These are phyloP conservation scores for Porites divaricata DNA, from an alignment of 92 coral and sea anemone genomes.

Conservation along the genomic window DNA sequence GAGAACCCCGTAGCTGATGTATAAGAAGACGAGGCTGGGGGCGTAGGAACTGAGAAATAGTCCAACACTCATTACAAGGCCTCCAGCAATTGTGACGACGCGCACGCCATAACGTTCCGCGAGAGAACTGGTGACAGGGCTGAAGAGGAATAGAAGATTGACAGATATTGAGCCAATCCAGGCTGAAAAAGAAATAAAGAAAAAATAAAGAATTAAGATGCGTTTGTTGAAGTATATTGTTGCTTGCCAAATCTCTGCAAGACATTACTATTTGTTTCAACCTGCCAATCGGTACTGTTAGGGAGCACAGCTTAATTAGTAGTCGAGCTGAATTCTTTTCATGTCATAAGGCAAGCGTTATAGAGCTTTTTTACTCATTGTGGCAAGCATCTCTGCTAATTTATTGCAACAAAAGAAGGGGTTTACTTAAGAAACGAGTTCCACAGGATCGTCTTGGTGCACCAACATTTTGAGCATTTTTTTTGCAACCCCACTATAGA, in stretches of 20 bases:
- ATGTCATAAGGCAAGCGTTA: no score
- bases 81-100: slow-evolving; percentile 85
- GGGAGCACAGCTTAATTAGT: no score
- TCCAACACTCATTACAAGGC: slow-evolving; percentile 83
- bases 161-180: slow-evolving; percentile 98
- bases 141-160: slow-evolving; percentile 88
- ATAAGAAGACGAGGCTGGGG: slow-evolving; percentile 69
- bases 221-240: no score
- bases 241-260: not conserved
- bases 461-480: no score
- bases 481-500: no score
- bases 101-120: slow-evolving; percentile 91
- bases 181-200: slow-evolving; percentile 64
- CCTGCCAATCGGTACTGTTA: no score
- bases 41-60: slow-evolving; percentile 88
- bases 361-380: no score
- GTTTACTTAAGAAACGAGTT: no score
- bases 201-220: not conserved
- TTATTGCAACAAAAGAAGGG: no score
- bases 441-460: no score
- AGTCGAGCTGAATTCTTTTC: no score
- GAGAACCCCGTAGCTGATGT: slow-evolving; percentile 88
- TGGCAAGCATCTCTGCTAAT: no score
- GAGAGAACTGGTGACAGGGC: slow-evolving; percentile 92
- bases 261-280: not conserved